Conservation (phyloP, 2,797 vertebrate species). For the Phoxinus dragarum region DNA sequence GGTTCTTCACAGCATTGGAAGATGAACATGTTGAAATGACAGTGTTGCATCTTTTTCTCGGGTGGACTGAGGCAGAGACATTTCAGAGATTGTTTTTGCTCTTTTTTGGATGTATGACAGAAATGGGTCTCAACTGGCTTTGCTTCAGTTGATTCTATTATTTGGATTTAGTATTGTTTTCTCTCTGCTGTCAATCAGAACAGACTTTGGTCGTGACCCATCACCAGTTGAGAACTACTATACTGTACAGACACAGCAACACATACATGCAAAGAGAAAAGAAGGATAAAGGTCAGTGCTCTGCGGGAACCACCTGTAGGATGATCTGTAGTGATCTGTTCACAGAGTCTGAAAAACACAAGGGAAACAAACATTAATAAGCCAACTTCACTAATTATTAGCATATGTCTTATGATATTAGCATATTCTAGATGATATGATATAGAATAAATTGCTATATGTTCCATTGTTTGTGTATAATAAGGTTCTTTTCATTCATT, state of each 20-base stretch:
- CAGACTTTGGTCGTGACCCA: neutral
- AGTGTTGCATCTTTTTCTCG: neutral
- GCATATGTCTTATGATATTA: neutral
- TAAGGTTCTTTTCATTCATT: neutral
- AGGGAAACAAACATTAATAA: conserved; percentile 42
- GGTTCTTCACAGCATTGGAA: conserved; percentile 6
- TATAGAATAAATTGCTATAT: neutral
- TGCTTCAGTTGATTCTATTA: neutral
- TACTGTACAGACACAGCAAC: neutral
- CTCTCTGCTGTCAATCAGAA: conserved; percentile 7
- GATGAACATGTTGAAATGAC: conserved; percentile 4
- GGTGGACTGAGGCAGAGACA: neutral
- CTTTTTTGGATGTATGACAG: neutral
- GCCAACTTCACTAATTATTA: neutral
- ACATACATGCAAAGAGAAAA: neutral
- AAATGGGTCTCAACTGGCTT: neutral
- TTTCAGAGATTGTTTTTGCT: neutral
- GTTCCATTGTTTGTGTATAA: neutral
- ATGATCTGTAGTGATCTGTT: conserved; percentile 89
- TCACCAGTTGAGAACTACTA: neutral
- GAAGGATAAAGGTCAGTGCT: conserved; percentile 65
- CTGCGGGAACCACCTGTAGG: conserved; percentile 88
- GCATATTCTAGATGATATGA: neutral
- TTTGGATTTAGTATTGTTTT: conserved; percentile 20
- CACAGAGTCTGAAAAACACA: conserved; percentile 76